These are phyloP conservation scores for crab-eating macaque (Macaca fascicularis) DNA, from an alignment of 2,113 vertebrate species.

Conservation along the genomic window T2T-MFA8v1.1 NC_088378.1:31971001-31971500, in stretches of 20 bases:
- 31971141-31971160: slow-evolving; percentile 26
- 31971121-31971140: slow-evolving; percentile 6
- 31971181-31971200: slow-evolving; percentile 14
- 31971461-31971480: background rate
- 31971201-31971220: background rate
- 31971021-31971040: background rate
- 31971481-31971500: background rate
- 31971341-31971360: background rate
- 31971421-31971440: background rate
- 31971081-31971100: background rate
- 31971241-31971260: background rate
- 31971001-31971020: slow-evolving; percentile 7
- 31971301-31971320: background rate
- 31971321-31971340: background rate
- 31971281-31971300: background rate
- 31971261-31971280: background rate
- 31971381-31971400: background rate
- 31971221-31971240: background rate
- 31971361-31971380: background rate
- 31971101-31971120: slow-evolving; percentile 27
- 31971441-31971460: background rate
- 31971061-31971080: slow-evolving; percentile 17
- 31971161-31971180: background rate
- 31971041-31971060: slow-evolving; percentile 28
- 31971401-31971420: background rate